Evolutionary conservation across 2,797 vertebrate species (phyloP).

Genomic region (Pteropus rufus): DNA sequence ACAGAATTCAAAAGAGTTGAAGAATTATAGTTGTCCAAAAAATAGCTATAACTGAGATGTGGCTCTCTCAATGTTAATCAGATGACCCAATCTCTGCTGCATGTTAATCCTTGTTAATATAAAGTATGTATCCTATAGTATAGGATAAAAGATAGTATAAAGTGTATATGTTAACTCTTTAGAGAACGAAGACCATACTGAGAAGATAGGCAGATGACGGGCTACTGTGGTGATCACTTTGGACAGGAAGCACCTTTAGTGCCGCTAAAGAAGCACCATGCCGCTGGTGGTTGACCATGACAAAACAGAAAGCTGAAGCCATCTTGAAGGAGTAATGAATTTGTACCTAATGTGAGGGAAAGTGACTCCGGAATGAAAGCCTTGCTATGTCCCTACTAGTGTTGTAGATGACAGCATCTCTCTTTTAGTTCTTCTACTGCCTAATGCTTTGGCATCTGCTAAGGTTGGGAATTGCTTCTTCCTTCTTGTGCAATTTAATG

Average conservation of each 20-base stretch:
- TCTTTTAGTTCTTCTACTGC: neutral
- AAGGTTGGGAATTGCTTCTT: neutral
- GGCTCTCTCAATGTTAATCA: neutral
- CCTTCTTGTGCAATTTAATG: neutral
- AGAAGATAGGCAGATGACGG: neutral
- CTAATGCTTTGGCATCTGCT: neutral
- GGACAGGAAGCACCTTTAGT: neutral
- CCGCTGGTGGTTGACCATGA: neutral
- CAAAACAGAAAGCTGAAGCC: neutral
- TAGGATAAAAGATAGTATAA: neutral
- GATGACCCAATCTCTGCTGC: neutral
- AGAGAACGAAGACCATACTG: neutral
- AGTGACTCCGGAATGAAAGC: conserved; percentile 8
- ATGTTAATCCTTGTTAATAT: neutral
- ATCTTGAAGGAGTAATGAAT: neutral
- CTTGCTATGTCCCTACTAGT: conserved; percentile 21
- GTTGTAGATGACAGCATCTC: neutral
- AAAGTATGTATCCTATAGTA: neutral
- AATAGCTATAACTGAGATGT: neutral
- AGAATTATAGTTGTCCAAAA: neutral
- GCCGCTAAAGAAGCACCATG: neutral
- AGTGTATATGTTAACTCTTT: neutral
- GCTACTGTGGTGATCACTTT: neutral
- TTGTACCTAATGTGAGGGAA: conserved; percentile 29
- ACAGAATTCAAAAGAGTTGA: neutral